A percentile compares a stretch with the other conserved stretches of the same genome.
These are phyloP conservation scores for Ennomos erosarius DNA, from an alignment of 2,888 invertebrate genomes.

Conservation along the genomic window DNA sequence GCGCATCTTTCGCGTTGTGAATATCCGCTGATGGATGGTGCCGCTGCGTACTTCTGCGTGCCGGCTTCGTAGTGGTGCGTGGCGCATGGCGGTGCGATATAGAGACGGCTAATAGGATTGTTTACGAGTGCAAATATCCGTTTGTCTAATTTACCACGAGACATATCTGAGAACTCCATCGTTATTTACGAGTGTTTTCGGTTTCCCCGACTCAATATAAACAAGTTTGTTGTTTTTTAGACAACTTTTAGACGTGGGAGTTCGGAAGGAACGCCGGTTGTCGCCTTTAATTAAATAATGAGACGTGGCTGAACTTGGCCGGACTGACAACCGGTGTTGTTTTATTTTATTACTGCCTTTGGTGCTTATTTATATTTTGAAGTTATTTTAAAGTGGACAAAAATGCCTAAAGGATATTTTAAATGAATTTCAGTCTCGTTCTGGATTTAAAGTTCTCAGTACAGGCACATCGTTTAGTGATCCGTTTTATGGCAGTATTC, in stretches of 20 bases:
- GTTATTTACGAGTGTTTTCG: slow-evolving; percentile 14
- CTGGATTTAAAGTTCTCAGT: too few relatives aligned
- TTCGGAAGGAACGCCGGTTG: neutral
- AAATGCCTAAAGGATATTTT: too few relatives aligned
- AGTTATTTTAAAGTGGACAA: slow-evolving; percentile 2
- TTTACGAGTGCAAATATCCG: slow-evolving; percentile 15
- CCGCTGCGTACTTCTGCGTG: too few relatives aligned
- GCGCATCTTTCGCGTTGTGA: too few relatives aligned
- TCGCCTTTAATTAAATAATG: slow-evolving; percentile 26
- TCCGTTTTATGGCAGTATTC: slow-evolving; percentile 10
- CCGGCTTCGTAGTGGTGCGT: neutral
- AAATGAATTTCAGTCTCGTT: too few relatives aligned
- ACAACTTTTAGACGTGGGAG: slow-evolving; percentile 2
- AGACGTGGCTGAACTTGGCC: slow-evolving; percentile 5
- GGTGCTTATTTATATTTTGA: neutral
- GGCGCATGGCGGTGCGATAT: neutral
- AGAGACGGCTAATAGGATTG: slow-evolving; percentile 12
- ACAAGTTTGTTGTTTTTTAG: slow-evolving; percentile 24
- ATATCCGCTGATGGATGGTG: too few relatives aligned
- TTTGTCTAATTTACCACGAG: slow-evolving; percentile 9
- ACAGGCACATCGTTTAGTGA: neutral
- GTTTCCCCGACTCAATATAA: slow-evolving; percentile 5
- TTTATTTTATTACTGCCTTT: slow-evolving; percentile 16
- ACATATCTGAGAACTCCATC: slow-evolving; percentile 19
- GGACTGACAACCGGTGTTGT: slow-evolving; percentile 3